Conservation (phyloP, 2,113 vertebrate genomes). For the Nipponia nippon region DNA sequence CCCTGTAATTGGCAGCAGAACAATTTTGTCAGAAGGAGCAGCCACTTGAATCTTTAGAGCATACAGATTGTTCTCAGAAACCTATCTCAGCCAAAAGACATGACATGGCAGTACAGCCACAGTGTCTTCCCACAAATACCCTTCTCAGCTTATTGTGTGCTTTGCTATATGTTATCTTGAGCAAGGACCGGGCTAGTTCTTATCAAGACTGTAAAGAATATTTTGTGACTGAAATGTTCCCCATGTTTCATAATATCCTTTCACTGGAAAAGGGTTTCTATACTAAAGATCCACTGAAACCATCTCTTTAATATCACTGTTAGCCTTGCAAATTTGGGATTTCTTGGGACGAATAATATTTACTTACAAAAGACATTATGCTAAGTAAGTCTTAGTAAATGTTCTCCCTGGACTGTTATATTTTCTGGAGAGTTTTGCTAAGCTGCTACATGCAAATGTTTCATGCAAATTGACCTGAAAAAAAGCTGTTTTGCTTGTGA, state of each 20-base stretch:
- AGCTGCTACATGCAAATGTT: not conserved
- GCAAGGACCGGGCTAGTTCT: not conserved
- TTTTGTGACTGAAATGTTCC: not conserved
- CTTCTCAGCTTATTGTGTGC: not conserved
- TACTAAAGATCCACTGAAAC: not conserved
- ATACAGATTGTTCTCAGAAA: not conserved
- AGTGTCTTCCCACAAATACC: not conserved
- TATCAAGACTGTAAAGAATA: not conserved
- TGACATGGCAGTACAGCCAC: not conserved
- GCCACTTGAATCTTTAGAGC: not conserved
- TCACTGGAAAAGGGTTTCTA: not conserved
- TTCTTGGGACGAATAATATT: conserved; percentile 51
- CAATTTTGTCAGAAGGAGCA: not conserved
- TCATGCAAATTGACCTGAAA: not conserved
- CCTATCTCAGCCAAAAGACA: not conserved
- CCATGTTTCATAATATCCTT: not conserved
- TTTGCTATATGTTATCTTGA: not conserved
- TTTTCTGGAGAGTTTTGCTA: conserved; percentile 29
- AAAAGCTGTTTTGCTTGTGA: not conserved
- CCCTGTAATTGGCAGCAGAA: not conserved
- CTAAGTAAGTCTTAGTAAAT: conserved; percentile 35
- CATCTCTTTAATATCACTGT: not conserved
- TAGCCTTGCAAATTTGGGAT: conserved; percentile 24
- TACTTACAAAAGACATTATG: conserved; percentile 54
- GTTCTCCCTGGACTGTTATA: not conserved